Evolutionary conservation across 2,888 invertebrate genomes (phyloP), one percentile per base, ranked within the genome.

Genomic region (Trissolcus brochymenae): DNA sequence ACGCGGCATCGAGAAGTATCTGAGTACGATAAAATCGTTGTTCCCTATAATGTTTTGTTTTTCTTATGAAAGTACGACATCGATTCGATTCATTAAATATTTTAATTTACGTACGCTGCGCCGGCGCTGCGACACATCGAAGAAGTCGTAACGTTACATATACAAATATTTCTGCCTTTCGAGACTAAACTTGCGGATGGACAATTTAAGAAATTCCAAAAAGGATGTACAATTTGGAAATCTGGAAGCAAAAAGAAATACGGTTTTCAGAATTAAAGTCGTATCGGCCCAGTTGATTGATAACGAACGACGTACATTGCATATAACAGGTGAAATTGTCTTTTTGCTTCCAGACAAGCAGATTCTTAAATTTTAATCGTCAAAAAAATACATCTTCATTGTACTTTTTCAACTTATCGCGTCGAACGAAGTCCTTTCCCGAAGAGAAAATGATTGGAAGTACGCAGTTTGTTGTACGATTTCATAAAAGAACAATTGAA

Each of bases 1-100:
- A 66, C 61, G 21, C 65, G 61, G 67, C 55, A 17, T 77, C 64
- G 54, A 64, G 64, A 68, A 68, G 51, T 64, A 76, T 76, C 56
- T 71, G 76, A 65, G 71, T 71, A 67, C 66, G 64, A 70, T 74
- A 61, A 78, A 65, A 73, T 78, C 78, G 78, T 78, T 78, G 78
- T 78, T 78, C 73, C 73, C 74, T 78, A 77, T 65, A 72, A 74
- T 78, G 60, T 62, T 70, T 25, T 25, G 4, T 25, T 25, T 25
- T 46, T 68, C 74, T 78, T 78, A 73, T 74, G 64, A 61, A 35
- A 77, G 70, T 73, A 77, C 25, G 70, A 77, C 73, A 77, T 77
- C 67, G 77, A 77, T 78, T 78, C 78, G 78, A 78, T 78, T 73
- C 78, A 70, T 74, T 74, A 65, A 74, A 78, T 70, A 78, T 74